Evolutionary conservation across 92 coral and sea anemone species (phyloP), one percentile per base, ranked within the genome.

Genomic region (Micromussa lordhowensis): DNA sequence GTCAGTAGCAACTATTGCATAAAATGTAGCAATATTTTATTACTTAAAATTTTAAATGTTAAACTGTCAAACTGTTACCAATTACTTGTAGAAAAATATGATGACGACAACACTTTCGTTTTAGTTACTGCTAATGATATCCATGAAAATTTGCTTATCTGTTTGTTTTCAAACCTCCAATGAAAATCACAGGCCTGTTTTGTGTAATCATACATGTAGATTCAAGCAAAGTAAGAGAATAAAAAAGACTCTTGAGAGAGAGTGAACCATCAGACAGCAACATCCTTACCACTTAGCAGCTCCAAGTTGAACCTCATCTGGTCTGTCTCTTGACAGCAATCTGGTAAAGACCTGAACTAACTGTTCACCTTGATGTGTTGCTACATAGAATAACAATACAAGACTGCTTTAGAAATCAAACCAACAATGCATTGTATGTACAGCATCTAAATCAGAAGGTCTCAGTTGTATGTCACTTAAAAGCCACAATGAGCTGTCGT

Each of bases 211-310:
- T 44, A n/a, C n/a, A n/a, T n/a, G 38, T 19, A 71, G 38, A 16
- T 68, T 24, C 26, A 68, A 15, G 28, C 28, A 44, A 80, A n/a
- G 58, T 8, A 2, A 24, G 58, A 79, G 32, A 0, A 22, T 18
- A 34, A 22, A 28, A 80, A 22, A 68, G 69, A 80, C 75, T 14
- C 75, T 53, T 38, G 61, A 34, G n/a, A 38, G 16, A 44, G 2
- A 80, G 51, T 38, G 28, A 13, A 81, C 87, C 34, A 58, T 16
- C 75, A 29, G 24, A 58, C 26, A 28, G 40, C 2, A 5, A 15
- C 2, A 35, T 6, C 51, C 95, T 55, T 63, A 97, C 99, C 99
- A 97, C 85, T 97, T 97, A 21, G 99, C 99, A 66, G 99, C 99
- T 61, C 96, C 98, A 40, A 97, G 91, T 34, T 96, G 98, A 82